Evolutionary conservation across 2,797 vertebrate species (phyloP), one percentile per base, ranked within the genome.

Genomic region (Gallinago nigripennis): DNA sequence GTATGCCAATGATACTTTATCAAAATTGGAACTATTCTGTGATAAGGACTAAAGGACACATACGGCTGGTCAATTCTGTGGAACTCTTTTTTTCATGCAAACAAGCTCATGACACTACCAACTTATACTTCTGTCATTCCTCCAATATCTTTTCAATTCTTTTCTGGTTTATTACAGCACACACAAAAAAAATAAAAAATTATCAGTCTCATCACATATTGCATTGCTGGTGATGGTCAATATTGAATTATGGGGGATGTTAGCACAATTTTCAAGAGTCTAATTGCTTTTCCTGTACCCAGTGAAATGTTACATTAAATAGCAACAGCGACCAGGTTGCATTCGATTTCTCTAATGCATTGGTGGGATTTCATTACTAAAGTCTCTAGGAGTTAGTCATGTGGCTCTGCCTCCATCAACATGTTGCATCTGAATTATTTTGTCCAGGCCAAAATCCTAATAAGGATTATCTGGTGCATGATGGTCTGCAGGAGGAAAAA

Each of bases 261-360:
- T 88, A 96, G 86, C 4, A 8, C 65, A 95, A 98, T 98, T 97
- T 98, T 97, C 97, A 96, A 61, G 70, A 93, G 7, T 60, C 75
- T 97, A 95, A 97, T 98, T 97, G 77, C 90, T 97, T 97, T 87
- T 96, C 63, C 86, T 93, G 60, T 96, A 97, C 71, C 93, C 96
- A 97, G 94, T 94, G 89, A 98, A 98, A 98, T 37, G 72, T 98
- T 98, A 97, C 97, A 98, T 98, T 98, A 98, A 98, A 98, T 98
- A 98, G 97, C 90, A 91, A 95, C 65, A 33, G 93, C 86, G 77
- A 98, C 96, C 97, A 98, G 94, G 98, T 98, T 98, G 97, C 98
- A 98, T 98, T 98, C 8, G 20, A 95, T 97, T 97, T 98, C 92
- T 64, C 37, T 94, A 96, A 93, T 81, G 72, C 50, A 75, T 72